Conservation (phyloP, 1,140 invertebrate species). For the Daktulosphaira vitifoliae region DNA sequence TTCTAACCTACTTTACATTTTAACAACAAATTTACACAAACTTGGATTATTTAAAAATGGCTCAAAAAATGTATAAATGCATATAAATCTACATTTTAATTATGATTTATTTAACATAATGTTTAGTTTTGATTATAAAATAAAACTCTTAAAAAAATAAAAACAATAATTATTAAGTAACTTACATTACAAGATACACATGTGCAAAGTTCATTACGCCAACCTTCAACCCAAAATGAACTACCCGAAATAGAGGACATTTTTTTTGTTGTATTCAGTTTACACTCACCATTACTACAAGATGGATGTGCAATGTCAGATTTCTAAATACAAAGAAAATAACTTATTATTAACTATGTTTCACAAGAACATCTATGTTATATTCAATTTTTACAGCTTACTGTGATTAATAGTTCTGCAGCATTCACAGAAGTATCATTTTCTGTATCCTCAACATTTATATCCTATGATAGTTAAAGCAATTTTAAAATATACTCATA, state of each 20-base stretch:
- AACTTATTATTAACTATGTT: not conserved
- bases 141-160: no score
- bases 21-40: no score
- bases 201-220: constrained; percentile 47
- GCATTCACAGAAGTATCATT: not conserved
- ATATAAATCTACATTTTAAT: no score
- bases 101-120: no score
- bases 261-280: constrained; percentile 7
- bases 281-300: not conserved
- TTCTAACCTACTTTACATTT: no score
- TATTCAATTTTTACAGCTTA: not conserved
- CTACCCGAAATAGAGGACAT: constrained; percentile 36
- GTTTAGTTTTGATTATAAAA: no score
- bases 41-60: no score
- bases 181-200: constrained; percentile 46
- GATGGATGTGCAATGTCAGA: not conserved
- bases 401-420: not conserved
- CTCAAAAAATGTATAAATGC: no score
- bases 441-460: not conserved
- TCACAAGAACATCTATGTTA: not conserved
- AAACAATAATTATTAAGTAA: not conserved
- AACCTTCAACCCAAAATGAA: constrained; percentile 45
- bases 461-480: not conserved
- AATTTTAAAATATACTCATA: no score
- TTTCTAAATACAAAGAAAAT: constrained; percentile 5